phyloP scores from a whole-genome alignment of 2,797 vertebrate species.

The Macrochelys suwanniensis region DNA sequence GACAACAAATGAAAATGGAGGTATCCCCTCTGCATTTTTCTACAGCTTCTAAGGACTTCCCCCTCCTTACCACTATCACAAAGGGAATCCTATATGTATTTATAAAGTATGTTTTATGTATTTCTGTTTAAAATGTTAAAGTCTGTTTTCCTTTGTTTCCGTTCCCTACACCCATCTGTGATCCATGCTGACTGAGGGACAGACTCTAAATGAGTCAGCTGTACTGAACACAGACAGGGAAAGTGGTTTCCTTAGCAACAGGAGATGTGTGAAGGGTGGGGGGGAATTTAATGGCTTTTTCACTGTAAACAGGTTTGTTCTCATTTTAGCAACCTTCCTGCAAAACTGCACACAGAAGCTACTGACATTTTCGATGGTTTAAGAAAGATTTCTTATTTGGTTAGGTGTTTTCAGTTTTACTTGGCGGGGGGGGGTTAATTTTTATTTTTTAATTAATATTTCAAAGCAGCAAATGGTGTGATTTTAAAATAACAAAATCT shows the following conservation, averaged over 20 bases:
- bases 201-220: conserved; percentile 78
- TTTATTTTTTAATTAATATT: background rate
- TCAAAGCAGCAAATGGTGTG: background rate
- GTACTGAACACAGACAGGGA: conserved; percentile 53
- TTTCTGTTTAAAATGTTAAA: conserved; percentile 37
- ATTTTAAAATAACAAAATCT: background rate
- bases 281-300: conserved; percentile 48
- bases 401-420: background rate
- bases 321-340: background rate
- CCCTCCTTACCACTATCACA: background rate
- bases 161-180: conserved; percentile 46
- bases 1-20: background rate
- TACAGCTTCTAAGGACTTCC: background rate
- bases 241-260: conserved; percentile 83
- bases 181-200: conserved; percentile 44
- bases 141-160: conserved; percentile 71
- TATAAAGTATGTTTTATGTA: conserved; percentile 4
- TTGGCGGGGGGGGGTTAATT: background rate
- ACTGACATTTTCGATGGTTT: background rate
- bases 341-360: background rate
- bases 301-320: conserved; percentile 58
- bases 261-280: conserved; percentile 41
- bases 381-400: background rate
- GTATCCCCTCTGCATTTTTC: background rate
- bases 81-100: background rate